Percentiles rank a stretch among this genome's conserved stretches.
phyloP scores from a whole-genome alignment of 2,888 invertebrate genomes.

The Clusia tigrina region DNA sequence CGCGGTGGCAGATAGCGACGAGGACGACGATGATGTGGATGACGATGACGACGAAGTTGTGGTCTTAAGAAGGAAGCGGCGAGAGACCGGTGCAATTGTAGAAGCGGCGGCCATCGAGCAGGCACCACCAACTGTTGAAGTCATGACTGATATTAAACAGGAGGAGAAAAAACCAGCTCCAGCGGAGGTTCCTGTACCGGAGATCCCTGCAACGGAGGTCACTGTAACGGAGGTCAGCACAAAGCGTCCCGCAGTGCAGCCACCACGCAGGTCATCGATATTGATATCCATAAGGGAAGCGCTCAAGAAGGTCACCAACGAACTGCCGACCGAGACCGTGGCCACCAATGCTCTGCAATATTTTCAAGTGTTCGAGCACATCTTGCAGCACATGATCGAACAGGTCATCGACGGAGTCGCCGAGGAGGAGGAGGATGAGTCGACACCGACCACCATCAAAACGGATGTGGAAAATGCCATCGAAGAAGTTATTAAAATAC shows the following conservation, averaged over 20 bases:
- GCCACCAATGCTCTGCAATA: constrained; percentile 60
- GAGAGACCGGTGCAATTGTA: background rate
- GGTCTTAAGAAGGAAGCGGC: constrained; percentile 37
- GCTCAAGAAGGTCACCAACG: constrained; percentile 58
- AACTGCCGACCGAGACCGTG: constrained; percentile 56
- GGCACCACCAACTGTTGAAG: background rate
- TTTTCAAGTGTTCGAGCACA: constrained; percentile 60
- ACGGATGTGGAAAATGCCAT: constrained; percentile 30
- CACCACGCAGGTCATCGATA: constrained; percentile 52
- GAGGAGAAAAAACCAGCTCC: background rate
- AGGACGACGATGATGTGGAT: constrained; percentile 35
- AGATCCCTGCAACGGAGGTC: constrained; percentile 4
- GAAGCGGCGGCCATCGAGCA: background rate
- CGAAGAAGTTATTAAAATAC: constrained; percentile 24
- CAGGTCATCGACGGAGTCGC: constrained; percentile 57
- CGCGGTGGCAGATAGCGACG: constrained; percentile 37
- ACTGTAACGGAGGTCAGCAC: constrained; percentile 16
- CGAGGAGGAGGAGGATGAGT: constrained; percentile 50
- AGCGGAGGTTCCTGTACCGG: constrained; percentile 9
- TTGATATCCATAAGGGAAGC: constrained; percentile 57
- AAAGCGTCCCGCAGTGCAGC: constrained; percentile 17
- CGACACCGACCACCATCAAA: constrained; percentile 31
- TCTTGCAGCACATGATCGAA: constrained; percentile 59
- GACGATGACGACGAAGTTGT: constrained; percentile 42
- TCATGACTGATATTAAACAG: background rate